These are phyloP conservation scores for Heliothis subflexa DNA, from an alignment of 1,140 invertebrate genomes.

Conservation along the genomic window DNA sequence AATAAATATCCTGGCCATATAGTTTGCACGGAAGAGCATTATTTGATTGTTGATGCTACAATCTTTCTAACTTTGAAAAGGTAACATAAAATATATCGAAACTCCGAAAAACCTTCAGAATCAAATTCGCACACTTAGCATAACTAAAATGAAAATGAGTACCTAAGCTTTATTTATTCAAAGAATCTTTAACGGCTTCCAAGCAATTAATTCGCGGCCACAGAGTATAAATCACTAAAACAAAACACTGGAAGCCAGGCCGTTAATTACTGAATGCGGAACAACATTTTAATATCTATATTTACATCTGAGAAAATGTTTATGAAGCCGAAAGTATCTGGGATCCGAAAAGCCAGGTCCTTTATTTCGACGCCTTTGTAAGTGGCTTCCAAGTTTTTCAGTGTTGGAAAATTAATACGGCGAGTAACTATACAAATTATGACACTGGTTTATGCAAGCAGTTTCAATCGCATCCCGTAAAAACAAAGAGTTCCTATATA, in stretches of 20 bases:
- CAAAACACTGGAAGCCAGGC: conserved; percentile 32
- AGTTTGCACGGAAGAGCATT: no score
- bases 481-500: no score
- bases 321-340: not conserved
- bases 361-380: not conserved
- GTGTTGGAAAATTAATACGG: no score
- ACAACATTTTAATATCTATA: conserved; percentile 42
- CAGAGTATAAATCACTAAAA: conserved; percentile 48
- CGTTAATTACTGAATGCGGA: conserved; percentile 47
- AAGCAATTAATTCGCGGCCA: conserved; percentile 44
- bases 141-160: conserved; percentile 27
- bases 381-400: no score
- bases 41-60: no score
- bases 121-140: conserved; percentile 5
- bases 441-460: no score
- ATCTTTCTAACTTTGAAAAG: no score
- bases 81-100: not conserved
- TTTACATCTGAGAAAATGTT: conserved; percentile 22
- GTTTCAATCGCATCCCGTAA: no score
- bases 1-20: no score
- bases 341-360: not conserved
- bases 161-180: conserved; percentile 15
- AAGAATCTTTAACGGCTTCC: conserved; percentile 47
- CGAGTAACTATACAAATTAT: no score
- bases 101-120: not conserved